Conservation (phyloP, 2,797 vertebrate species). For the Adrianichthys oophorus region DNA sequence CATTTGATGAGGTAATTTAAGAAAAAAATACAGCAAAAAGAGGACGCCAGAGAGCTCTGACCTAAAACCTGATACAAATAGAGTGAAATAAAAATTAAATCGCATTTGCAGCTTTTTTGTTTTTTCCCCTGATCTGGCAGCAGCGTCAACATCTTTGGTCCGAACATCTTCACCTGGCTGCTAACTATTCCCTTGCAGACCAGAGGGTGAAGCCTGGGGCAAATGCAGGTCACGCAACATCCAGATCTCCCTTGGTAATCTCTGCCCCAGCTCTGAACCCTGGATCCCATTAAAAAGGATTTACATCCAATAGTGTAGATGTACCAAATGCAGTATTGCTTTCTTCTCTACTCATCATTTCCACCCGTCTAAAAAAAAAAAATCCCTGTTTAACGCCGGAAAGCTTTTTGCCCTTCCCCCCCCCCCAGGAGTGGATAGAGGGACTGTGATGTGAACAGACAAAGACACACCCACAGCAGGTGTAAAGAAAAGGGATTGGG, state of each 20-base stretch:
- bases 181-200: constrained; percentile 1
- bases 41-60: neutral
- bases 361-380: constrained; percentile 42
- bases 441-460: constrained; percentile 32
- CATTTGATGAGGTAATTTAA: neutral
- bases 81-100: neutral
- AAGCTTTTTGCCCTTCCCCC: neutral
- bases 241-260: constrained; percentile 76
- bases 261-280: constrained; percentile 79
- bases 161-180: constrained; percentile 1
- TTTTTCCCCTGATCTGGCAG: neutral
- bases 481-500: constrained; percentile 35
- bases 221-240: constrained; percentile 75
- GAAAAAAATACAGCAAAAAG: neutral
- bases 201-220: constrained; percentile 45
- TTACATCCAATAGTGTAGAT: constrained; percentile 82
- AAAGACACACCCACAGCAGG: constrained; percentile 33
- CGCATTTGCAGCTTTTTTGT: neutral
- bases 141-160: neutral
- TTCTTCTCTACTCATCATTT: constrained; percentile 67
- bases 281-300: constrained; percentile 84
- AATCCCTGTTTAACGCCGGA: constrained; percentile 51
- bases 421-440: neutral
- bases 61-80: neutral
- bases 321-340: constrained; percentile 72